Conservation (phyloP, 2,888 invertebrate genomes). For the Dicycla oo region DNA sequence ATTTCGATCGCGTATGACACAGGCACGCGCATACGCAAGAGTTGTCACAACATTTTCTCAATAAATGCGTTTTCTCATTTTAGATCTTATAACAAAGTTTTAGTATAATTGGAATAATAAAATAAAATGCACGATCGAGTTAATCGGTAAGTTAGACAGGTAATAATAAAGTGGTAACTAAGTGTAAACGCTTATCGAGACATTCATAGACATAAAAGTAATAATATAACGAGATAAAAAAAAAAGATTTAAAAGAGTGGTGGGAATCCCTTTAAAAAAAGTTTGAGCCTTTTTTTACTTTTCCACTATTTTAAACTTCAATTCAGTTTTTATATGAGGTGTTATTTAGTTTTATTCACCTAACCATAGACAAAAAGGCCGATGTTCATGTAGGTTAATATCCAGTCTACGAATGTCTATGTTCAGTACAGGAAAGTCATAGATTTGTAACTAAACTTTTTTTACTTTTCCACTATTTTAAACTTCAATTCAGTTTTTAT, state of each 20-base stretch:
- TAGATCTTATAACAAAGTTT: conserved; percentile 51
- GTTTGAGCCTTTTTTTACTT: neutral
- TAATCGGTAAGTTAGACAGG: conserved; percentile 34
- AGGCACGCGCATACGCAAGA: conserved; percentile 16
- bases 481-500: neutral
- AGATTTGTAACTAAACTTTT: conserved; percentile 28
- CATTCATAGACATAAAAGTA: conserved; percentile 26
- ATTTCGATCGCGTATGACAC: neutral
- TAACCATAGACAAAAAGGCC: conserved; percentile 6
- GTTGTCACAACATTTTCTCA: conserved; percentile 30
- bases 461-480: neutral
- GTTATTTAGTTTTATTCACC: neutral
- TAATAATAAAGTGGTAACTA: conserved; percentile 62
- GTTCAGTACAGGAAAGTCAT: conserved; percentile 47
- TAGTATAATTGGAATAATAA: conserved; percentile 57
- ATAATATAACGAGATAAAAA: neutral
- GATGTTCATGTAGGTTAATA: neutral
- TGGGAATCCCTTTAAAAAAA: too few species aligned
- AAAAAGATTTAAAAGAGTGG: neutral
- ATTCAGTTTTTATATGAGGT: neutral
- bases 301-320: neutral
- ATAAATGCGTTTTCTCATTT: conserved; percentile 44
- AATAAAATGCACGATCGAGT: conserved; percentile 61
- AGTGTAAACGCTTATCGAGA: conserved; percentile 34
- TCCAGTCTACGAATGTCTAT: conserved; percentile 35